Conservation (phyloP, 2,888 invertebrate genomes). For the Tethea ocularis region DNA sequence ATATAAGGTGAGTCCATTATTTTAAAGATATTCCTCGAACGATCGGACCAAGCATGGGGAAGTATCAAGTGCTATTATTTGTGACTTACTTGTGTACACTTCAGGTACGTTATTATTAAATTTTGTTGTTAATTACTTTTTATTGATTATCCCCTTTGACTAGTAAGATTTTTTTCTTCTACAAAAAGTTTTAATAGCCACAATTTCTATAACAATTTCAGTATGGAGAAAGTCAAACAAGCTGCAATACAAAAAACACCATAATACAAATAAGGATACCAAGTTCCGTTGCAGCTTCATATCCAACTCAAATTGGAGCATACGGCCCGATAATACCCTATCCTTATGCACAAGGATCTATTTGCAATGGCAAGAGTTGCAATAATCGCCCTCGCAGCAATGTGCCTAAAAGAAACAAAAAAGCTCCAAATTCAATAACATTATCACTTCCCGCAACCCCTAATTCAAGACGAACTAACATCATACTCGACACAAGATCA, state of each 20-base stretch:
- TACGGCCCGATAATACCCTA: conserved; percentile 1
- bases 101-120: conserved; percentile 49
- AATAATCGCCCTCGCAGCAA: not conserved
- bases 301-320: conserved; percentile 23
- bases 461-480: conserved; percentile 31
- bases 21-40: conserved; percentile 16
- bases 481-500: conserved; percentile 38
- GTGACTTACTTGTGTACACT: conserved; percentile 44
- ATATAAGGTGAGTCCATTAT: conserved; percentile 45
- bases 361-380: not conserved
- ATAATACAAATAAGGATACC: conserved; percentile 37
- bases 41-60: conserved; percentile 51
- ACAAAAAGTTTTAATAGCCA: not conserved
- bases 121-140: too few species aligned
- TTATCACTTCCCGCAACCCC: conserved; percentile 28
- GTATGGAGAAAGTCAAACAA: not conserved
- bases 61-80: conserved; percentile 38
- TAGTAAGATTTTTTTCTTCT: not conserved
- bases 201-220: not conserved
- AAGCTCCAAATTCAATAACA: conserved; percentile 18
- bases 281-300: conserved; percentile 30
- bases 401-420: conserved; percentile 4
- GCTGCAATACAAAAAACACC: conserved; percentile 30
- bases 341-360: not conserved
- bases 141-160: too few species aligned